Evolutionary conservation across 2,888 invertebrate genomes (phyloP), one percentile per base, ranked within the genome.

Genomic region (Alloplasta piceator): DNA sequence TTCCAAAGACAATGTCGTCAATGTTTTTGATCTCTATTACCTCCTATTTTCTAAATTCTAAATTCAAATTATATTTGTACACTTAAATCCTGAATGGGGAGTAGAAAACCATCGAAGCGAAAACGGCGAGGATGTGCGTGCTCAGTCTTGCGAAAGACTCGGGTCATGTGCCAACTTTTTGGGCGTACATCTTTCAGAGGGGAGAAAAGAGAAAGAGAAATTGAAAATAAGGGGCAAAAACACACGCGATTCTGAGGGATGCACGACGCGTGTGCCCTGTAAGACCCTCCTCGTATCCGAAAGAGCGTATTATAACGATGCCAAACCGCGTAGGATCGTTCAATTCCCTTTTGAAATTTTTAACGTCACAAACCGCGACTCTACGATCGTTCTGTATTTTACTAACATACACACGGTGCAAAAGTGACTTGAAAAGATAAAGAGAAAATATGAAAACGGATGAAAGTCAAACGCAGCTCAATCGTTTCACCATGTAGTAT

Each of bases 71-170:
- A 26, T 26, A 26, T 26, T 26, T 26, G 3, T 26, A 26, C 26
- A 26, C 26, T 1, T 26, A 26, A 26, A 26, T 3, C 26, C 36
- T 6, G 10, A 5, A 26, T 6, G 36, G 16, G 56, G 56, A 26
- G 26, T n/a, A 9, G 55, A 12, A 43, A 70, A 38, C 63, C 67
- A 72, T 50, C 80, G 68, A 73, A 73, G 73, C 63, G 68, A 50
- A 63, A 80, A 67, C 48, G 66, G 7, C 6, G 50, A 58, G 36
- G 52, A 84, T 78, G 72, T 77, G 73, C 58, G 67, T 55, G 50
- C 56, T 70, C 55, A 9, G 63, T 76, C 56, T 55, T 10, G 64
- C 63, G 64, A 79, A 75, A 79, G 60, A 63, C 63, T 36, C 16
- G 56, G 72, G 16, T 78, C 71, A 56, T 60, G 67, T 66, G 60